Conservation (phyloP, 1,140 invertebrate genomes). For the Caenorhabditis latens region DNA sequence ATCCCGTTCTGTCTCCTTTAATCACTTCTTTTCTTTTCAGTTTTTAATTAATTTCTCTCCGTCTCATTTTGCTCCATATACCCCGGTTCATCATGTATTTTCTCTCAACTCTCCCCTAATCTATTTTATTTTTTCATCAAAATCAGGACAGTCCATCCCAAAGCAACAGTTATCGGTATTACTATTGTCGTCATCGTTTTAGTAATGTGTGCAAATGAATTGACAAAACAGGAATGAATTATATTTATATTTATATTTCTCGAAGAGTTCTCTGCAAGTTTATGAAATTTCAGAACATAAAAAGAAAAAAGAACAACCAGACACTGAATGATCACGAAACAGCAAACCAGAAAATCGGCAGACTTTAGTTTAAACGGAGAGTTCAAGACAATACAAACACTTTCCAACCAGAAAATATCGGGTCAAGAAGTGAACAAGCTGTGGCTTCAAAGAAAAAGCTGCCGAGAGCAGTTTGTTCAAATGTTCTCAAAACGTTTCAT, state of each 20-base stretch:
- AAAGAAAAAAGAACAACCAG: too few relatives aligned
- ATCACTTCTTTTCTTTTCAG: slow-evolving; percentile 19
- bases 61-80: neutral
- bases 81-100: neutral
- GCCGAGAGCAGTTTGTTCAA: too few relatives aligned
- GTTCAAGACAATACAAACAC: too few relatives aligned
- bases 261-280: neutral
- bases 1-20: neutral
- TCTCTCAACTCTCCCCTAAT: neutral
- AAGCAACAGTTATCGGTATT: slow-evolving; percentile 34
- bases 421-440: too few relatives aligned
- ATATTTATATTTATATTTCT: neutral
- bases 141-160: slow-evolving; percentile 33
- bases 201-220: slow-evolving; percentile 18
- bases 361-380: too few relatives aligned
- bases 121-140: neutral
- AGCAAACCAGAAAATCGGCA: too few relatives aligned
- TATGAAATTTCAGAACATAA: too few relatives aligned
- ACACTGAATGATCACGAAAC: too few relatives aligned
- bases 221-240: slow-evolving; percentile 25
- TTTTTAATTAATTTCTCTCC: neutral
- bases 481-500: too few relatives aligned
- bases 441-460: too few relatives aligned
- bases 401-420: too few relatives aligned
- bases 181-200: neutral